A percentile compares a stretch with the other conserved stretches of the same genome.
phyloP scores from a whole-genome alignment of 2,888 invertebrate genomes.

The Nephrotoma appendiculata region DNA sequence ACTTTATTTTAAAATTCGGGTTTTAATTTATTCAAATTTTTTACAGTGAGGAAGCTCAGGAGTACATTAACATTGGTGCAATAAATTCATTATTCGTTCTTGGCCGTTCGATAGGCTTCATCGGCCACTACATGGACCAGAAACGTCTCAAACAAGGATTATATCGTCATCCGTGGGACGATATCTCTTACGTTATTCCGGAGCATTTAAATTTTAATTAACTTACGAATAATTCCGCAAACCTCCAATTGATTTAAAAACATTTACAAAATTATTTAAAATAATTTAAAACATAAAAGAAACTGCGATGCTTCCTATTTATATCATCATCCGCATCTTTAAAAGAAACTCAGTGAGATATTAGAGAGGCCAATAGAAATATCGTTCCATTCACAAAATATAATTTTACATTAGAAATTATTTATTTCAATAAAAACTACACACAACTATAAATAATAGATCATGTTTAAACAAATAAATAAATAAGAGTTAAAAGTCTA shows the following conservation, averaged over 20 bases:
- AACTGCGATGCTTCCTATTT: neutral
- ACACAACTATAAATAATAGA: neutral
- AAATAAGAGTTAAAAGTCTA: neutral
- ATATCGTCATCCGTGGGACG: constrained; percentile 99
- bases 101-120: constrained; percentile 95
- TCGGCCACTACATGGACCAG: constrained; percentile 98
- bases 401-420: neutral
- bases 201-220: constrained; percentile 23
- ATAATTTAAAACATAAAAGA: neutral
- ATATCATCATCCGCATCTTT: neutral
- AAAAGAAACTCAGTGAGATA: neutral
- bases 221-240: neutral
- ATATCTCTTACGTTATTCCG: constrained; percentile 50
- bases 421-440: neutral
- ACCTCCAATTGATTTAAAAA: neutral
- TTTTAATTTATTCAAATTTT: neutral
- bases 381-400: neutral
- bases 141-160: constrained; percentile 96
- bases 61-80: constrained; percentile 93
- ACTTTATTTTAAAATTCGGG: neutral
- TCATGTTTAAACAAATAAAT: neutral
- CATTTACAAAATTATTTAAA: neutral
- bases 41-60: constrained; percentile 83
- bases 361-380: neutral
- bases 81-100: constrained; percentile 97